Evolutionary conservation across 2,113 vertebrate species (phyloP).

Genomic region (Papio anubis): DNA sequence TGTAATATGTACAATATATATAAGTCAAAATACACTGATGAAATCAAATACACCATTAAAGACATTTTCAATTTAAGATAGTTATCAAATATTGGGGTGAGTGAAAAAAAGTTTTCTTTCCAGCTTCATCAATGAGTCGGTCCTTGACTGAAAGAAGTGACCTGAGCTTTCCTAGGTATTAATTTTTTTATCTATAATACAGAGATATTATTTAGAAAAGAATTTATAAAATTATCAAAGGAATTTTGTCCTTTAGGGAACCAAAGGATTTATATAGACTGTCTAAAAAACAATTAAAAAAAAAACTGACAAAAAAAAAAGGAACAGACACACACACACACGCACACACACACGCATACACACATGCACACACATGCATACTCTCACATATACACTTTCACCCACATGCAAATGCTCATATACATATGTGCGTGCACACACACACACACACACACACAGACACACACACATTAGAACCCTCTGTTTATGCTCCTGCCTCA

Average conservation of each 20-base stretch:
- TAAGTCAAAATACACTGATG: no score
- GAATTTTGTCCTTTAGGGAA: neutral
- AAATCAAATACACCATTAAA: constrained; percentile 4
- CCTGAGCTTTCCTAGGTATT: neutral
- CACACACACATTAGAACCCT: neutral
- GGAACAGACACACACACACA: no score
- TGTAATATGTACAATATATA: no score
- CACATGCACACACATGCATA: neutral
- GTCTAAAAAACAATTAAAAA: neutral
- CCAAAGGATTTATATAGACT: neutral
- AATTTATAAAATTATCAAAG: constrained; percentile 11
- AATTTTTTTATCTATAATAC: neutral
- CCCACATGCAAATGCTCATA: neutral
- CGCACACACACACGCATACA: neutral
- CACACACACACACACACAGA: fast-evolving
- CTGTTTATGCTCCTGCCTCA: neutral
- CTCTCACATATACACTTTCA: neutral
- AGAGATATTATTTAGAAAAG: constrained; percentile 5
- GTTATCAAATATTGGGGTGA: neutral
- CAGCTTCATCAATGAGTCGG: neutral
- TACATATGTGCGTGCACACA: neutral
- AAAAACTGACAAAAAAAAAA: neutral
- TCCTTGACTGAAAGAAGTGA: neutral
- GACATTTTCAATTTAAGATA: neutral
- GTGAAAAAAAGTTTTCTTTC: neutral